Evolutionary conservation across 2,113 vertebrate species (phyloP).

Genomic region (Clarias batrachus): DNA sequence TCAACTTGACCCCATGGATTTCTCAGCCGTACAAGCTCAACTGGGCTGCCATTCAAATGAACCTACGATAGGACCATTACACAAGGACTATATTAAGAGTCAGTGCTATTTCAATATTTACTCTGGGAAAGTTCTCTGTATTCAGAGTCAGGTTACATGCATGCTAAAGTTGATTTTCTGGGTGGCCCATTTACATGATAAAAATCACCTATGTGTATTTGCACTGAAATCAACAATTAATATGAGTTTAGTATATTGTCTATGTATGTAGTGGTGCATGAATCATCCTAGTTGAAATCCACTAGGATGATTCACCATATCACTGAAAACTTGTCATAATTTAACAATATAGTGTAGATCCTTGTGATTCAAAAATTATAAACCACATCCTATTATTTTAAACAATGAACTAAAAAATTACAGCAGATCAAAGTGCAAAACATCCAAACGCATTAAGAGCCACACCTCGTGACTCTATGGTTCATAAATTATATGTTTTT

Average conservation of each 20-base stretch:
- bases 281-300: background rate
- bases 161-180: background rate
- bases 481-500: too few relatives aligned
- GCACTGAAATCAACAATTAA: background rate
- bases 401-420: background rate
- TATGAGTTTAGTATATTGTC: background rate
- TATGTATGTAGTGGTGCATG: background rate
- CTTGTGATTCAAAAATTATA: background rate
- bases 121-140: background rate
- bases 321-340: background rate
- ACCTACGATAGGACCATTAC: constrained; percentile 25
- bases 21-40: constrained; percentile 58
- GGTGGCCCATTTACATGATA: background rate
- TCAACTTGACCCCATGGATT: constrained; percentile 73
- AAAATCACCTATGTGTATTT: background rate
- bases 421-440: too few relatives aligned
- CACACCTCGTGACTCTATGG: too few relatives aligned
- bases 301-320: background rate
- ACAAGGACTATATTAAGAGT: background rate
- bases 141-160: background rate
- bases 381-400: background rate
- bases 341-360: background rate
- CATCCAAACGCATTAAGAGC: too few relatives aligned
- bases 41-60: constrained; percentile 14
- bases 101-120: background rate